These are phyloP conservation scores for Hanleya hanleyi DNA, from an alignment of 2,888 invertebrate genomes.

Conservation along the genomic window DNA sequence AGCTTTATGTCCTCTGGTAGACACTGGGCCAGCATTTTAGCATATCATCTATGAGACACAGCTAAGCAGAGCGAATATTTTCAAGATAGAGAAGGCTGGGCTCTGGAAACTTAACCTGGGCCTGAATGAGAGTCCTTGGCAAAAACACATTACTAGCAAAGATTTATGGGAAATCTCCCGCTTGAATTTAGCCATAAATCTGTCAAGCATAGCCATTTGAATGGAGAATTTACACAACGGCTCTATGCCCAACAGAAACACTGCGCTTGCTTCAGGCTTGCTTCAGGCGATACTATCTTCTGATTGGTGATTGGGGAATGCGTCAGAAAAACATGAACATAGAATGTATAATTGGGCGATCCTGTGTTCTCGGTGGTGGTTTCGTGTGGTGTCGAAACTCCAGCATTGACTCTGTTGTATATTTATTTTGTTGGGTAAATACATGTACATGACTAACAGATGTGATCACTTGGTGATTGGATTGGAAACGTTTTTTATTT, in stretches of 20 bases:
- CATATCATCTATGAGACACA: neutral
- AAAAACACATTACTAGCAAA: neutral
- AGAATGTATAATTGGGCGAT: no score
- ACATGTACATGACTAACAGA: no score
- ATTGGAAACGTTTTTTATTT: no score
- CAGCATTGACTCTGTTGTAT: no score
- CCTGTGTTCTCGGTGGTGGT: no score
- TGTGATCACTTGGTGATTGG: no score
- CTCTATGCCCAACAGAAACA: neutral
- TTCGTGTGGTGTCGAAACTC: no score
- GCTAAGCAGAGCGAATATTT: neutral
- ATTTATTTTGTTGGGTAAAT: no score
- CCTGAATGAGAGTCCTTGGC: conserved; percentile 3
- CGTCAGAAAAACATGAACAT: no score
- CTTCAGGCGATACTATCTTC: no score
- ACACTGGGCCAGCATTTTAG: neutral
- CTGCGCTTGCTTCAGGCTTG: neutral
- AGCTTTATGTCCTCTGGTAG: neutral
- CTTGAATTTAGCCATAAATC: neutral
- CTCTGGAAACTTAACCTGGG: neutral
- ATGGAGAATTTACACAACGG: neutral
- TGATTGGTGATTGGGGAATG: no score
- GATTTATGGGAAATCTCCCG: neutral
- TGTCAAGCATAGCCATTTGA: neutral
- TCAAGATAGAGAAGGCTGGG: neutral